Percentiles rank a stretch among this genome's conserved stretches.
These are phyloP conservation scores for Syndactyla subalaris DNA, from an alignment of 2,797 vertebrate species.

Conservation along the genomic window DNA sequence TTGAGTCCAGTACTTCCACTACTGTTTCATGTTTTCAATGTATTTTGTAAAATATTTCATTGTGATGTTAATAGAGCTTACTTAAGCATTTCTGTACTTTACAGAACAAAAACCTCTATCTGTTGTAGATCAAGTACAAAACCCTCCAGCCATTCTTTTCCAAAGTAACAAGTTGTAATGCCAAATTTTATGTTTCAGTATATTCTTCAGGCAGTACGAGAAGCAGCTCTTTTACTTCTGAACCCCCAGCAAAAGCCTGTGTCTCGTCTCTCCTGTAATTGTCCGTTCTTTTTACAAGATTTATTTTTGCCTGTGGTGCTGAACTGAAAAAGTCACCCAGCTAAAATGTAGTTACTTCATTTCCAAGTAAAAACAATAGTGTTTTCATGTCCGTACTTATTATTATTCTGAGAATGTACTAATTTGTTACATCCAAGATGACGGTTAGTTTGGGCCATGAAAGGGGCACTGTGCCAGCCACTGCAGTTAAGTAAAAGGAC, in stretches of 20 bases:
- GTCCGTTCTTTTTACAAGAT: conserved; percentile 65
- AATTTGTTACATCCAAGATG: conserved; percentile 99
- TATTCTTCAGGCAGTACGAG: conserved; percentile 18
- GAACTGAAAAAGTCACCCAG: conserved; percentile 84
- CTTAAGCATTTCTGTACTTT: neutral
- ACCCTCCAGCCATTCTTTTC: neutral
- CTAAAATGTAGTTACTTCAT: conserved; percentile 86
- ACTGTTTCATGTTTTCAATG: neutral
- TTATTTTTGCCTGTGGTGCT: conserved; percentile 74
- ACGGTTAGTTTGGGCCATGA: conserved; percentile 89
- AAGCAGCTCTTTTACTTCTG: conserved; percentile 38
- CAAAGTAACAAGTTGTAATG: neutral
- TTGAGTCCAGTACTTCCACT: neutral
- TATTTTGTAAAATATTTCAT: neutral
- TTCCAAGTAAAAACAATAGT: conserved; percentile 90
- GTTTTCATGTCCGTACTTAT: conserved; percentile 96
- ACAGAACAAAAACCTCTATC: neutral
- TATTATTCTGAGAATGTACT: conserved; percentile 99
- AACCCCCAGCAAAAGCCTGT: conserved; percentile 64
- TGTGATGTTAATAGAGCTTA: neutral
- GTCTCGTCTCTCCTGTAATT: conserved; percentile 58
- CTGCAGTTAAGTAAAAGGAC: conserved; percentile 82
- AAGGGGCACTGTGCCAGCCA: conserved; percentile 89
- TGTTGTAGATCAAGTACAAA: conserved; percentile 2
- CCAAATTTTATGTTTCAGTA: conserved; percentile 26